phyloP scores from a whole-genome alignment of 2,888 invertebrate species.

The Orthonychiurus folsomi region DNA sequence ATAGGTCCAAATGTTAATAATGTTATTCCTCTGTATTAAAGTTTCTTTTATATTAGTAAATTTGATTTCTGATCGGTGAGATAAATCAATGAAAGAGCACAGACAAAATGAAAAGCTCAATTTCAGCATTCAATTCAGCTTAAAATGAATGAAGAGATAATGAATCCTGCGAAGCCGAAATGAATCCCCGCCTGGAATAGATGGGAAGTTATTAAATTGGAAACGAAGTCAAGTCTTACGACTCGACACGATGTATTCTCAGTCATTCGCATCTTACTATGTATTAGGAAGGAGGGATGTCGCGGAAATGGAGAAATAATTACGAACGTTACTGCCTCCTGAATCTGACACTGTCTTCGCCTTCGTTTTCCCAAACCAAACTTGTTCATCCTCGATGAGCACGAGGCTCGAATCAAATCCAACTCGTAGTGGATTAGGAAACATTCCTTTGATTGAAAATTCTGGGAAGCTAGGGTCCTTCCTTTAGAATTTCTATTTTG shows the following conservation, averaged over 20 bases:
- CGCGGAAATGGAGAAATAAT: slow-evolving; percentile 34
- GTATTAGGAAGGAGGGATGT: slow-evolving; percentile 23
- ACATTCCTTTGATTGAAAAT: background rate
- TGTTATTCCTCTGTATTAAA: too few species aligned
- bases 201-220: background rate
- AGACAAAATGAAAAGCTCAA: too few species aligned
- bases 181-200: too few species aligned
- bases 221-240: background rate
- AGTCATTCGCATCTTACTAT: too few species aligned
- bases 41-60: too few species aligned
- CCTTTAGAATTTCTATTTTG: too few species aligned
- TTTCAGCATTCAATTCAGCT: background rate
- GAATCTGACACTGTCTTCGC: background rate
- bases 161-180: background rate
- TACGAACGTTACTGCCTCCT: slow-evolving; percentile 20
- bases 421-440: background rate
- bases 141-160: background rate
- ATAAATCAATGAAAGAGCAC: background rate
- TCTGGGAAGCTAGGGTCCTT: too few species aligned
- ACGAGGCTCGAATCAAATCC: too few species aligned
- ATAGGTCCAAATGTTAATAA: too few species aligned
- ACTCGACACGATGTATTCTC: slow-evolving; percentile 31
- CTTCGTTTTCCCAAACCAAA: background rate
- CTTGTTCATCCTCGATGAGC: too few species aligned
- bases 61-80: background rate